phyloP scores from a whole-genome alignment of 2,888 invertebrate genomes.

The Aporophyla lueneburgensis region DNA sequence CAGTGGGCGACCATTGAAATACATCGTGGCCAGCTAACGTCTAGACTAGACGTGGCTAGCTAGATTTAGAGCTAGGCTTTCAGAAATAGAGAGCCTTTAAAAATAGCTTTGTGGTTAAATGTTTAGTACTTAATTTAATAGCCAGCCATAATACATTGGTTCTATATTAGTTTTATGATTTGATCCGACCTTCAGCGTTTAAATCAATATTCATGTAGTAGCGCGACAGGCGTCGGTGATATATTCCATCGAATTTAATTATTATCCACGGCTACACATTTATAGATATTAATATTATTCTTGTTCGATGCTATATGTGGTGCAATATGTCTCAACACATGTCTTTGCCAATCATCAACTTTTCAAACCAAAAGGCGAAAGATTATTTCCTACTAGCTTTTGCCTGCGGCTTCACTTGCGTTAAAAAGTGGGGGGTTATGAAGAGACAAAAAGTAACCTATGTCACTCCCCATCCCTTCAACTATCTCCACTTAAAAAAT shows the following conservation, averaged over 20 bases:
- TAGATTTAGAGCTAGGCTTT: background rate
- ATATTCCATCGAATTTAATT: constrained; percentile 23
- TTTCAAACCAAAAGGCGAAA: background rate
- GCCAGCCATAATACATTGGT: background rate
- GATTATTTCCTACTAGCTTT: background rate
- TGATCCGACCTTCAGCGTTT: constrained; percentile 35
- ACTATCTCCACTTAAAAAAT: no score
- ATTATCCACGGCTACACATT: background rate
- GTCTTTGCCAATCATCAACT: background rate
- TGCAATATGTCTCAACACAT: background rate
- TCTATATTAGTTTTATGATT: constrained; percentile 24
- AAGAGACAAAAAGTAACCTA: no score
- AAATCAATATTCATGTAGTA: constrained; percentile 46
- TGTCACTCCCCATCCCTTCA: no score
- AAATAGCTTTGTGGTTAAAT: background rate
- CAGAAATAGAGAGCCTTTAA: background rate
- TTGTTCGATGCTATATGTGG: background rate
- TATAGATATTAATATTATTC: background rate
- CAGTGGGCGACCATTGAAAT: background rate
- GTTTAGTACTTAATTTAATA: constrained; percentile 5
- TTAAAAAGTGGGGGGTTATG: no score
- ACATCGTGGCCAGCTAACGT: background rate
- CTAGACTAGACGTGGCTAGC: no score
- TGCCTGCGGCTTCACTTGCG: no score
- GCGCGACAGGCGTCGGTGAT: constrained; percentile 14